Conservation (phyloP, 2,888 invertebrate genomes). For the Hydroisotoma schaefferi region DNA sequence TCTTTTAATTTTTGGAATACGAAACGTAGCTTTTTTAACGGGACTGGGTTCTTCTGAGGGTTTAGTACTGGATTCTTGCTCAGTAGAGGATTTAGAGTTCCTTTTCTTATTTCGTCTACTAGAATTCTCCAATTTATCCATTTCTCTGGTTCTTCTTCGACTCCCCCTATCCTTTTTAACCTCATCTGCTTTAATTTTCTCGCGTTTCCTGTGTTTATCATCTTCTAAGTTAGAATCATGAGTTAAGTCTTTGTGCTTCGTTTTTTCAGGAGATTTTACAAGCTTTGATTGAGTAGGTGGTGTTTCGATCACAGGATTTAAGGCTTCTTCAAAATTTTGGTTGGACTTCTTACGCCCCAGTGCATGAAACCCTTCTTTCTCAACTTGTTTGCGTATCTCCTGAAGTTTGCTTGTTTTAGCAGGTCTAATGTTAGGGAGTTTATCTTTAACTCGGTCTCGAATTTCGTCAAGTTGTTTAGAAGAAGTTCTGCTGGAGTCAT, state of each 20-base stretch:
- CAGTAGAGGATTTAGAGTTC: background rate
- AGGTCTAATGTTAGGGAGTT: background rate
- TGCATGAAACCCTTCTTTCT: slow-evolving; percentile 30
- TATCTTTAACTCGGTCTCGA: slow-evolving; percentile 4
- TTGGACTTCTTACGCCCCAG: slow-evolving; percentile 27
- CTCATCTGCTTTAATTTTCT: background rate
- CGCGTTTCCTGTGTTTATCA: background rate
- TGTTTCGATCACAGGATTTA: slow-evolving; percentile 10
- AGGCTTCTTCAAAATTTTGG: slow-evolving; percentile 35
- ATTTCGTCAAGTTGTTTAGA: slow-evolving; percentile 3
- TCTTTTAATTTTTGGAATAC: slow-evolving; percentile 57
- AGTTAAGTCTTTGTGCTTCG: background rate
- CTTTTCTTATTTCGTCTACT: background rate
- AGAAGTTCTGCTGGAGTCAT: background rate
- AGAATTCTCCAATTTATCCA: background rate
- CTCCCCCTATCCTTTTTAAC: background rate
- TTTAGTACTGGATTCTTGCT: background rate
- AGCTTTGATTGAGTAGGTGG: background rate
- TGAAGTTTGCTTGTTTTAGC: slow-evolving; percentile 14
- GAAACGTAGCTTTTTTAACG: slow-evolving; percentile 1
- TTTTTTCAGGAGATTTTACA: background rate
- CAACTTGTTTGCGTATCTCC: slow-evolving; percentile 32
- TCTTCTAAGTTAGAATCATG: slow-evolving; percentile 13
- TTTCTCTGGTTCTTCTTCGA: background rate
- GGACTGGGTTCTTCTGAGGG: slow-evolving; percentile 13